Conservation (phyloP, 2,797 vertebrate species). For the Gymnothorax reevesii region DNA sequence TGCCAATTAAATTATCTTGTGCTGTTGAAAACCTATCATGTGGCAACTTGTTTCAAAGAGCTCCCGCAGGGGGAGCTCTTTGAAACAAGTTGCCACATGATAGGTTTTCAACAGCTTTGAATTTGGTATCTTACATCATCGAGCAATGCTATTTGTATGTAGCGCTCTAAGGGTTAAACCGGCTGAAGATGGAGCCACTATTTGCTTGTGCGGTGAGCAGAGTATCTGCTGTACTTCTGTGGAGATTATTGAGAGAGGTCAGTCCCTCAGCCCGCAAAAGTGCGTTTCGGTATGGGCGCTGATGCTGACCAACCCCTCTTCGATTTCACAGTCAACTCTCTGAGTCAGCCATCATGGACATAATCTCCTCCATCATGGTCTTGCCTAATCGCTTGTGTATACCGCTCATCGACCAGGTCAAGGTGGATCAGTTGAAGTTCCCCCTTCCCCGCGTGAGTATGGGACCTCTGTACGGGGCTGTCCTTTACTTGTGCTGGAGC, state of each 20-base stretch:
- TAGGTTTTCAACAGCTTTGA: no score
- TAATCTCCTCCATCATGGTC: slow-evolving; percentile 87
- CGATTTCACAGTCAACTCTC: slow-evolving; percentile 77
- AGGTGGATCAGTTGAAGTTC: slow-evolving; percentile 85
- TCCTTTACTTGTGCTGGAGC: neutral
- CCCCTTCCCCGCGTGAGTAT: slow-evolving; percentile 85
- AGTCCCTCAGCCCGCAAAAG: neutral
- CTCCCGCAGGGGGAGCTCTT: no score
- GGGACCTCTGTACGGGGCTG: neutral
- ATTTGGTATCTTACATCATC: no score
- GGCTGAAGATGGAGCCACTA: neutral
- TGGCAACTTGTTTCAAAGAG: no score
- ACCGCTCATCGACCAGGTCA: slow-evolving; percentile 87
- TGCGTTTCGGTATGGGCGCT: neutral
- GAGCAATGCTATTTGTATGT: no score
- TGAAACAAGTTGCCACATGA: no score
- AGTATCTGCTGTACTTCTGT: neutral
- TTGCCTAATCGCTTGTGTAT: slow-evolving; percentile 91
- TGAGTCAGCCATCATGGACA: slow-evolving; percentile 82
- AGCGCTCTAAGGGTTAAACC: neutral
- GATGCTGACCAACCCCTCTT: neutral
- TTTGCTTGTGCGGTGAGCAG: neutral
- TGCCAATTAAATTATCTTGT: no score
- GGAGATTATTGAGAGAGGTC: neutral
- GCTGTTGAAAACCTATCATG: no score